phyloP scores from a whole-genome alignment of 2,113 vertebrate genomes.

The Limnothrissa miodon region DNA sequence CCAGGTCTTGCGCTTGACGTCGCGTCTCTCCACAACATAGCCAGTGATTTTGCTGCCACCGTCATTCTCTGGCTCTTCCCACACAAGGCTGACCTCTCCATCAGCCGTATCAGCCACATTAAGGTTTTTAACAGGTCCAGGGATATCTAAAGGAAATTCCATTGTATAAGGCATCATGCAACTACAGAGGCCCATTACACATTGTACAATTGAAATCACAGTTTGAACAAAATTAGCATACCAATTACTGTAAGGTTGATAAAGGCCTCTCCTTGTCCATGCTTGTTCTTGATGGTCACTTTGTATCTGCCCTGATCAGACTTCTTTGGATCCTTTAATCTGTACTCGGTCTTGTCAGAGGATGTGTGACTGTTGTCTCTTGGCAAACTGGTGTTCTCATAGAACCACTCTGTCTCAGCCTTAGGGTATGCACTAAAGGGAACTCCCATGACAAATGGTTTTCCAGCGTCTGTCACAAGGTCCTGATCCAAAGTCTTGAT shows the following conservation, averaged over 20 bases:
- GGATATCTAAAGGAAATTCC: constrained; percentile 77
- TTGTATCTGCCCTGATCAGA: constrained; percentile 87
- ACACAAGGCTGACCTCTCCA: constrained; percentile 91
- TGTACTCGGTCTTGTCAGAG: constrained; percentile 83
- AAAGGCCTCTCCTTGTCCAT: constrained; percentile 90
- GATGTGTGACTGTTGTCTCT: constrained; percentile 84
- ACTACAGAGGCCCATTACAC: not conserved
- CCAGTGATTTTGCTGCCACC: constrained; percentile 93
- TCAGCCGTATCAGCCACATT: constrained; percentile 91
- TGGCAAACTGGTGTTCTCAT: constrained; percentile 75
- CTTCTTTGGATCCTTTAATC: constrained; percentile 85
- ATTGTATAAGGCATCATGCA: not conserved
- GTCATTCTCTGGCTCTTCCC: constrained; percentile 94
- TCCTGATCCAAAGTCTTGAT: constrained; percentile 92
- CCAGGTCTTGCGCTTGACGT: constrained; percentile 94
- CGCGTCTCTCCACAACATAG: constrained; percentile 91
- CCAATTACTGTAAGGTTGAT: constrained; percentile 92
- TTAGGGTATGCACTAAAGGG: constrained; percentile 92
- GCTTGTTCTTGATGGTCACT: constrained; percentile 88
- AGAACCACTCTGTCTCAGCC: constrained; percentile 91
- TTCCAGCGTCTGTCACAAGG: constrained; percentile 89
- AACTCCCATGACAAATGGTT: constrained; percentile 87
- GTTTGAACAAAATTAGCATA: constrained; percentile 59
- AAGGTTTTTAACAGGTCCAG: constrained; percentile 92
- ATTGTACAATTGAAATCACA: not conserved